Percentiles rank a stretch among this genome's conserved stretches.
Conservation (phyloP, 2,113 vertebrate genomes). For the Bolborhynchus lineola region DNA sequence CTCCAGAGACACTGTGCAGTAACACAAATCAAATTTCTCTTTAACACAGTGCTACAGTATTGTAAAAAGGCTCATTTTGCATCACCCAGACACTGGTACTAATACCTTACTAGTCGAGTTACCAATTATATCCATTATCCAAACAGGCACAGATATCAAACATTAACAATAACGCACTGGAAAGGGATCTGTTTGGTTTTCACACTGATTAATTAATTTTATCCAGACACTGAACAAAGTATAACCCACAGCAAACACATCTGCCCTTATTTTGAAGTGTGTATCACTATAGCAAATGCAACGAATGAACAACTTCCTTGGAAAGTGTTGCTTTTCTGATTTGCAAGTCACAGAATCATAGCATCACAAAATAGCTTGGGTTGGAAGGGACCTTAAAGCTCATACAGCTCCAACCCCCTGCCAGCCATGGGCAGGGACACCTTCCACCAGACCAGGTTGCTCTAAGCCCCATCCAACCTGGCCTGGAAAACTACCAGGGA, state of each 20-base stretch:
- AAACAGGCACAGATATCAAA: not conserved
- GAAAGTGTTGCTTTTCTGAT: not conserved
- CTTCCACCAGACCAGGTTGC: not conserved
- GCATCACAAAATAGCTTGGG: not conserved
- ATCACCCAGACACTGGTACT: not conserved
- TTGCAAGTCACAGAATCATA: not conserved
- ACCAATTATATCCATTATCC: not conserved
- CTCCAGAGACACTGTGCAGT: not conserved
- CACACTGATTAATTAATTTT: not conserved
- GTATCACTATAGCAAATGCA: accelerated
- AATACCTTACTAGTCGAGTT: not conserved
- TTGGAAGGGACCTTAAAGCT: not conserved
- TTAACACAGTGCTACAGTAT: no score
- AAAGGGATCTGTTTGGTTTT: not conserved
- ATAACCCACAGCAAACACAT: not conserved
- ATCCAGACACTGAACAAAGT: not conserved
- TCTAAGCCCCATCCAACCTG: not conserved
- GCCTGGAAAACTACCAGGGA: not conserved
- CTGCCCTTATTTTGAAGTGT: not conserved
- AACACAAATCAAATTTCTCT: not conserved
- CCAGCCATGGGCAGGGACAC: not conserved
- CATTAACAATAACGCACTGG: accelerated
- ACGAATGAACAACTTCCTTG: accelerated
- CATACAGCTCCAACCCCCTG: not conserved
- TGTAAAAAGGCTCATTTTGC: not conserved